Percentiles rank a stretch among this genome's conserved stretches.
Conservation (phyloP, 92 coral and sea anemone genomes). For the Parazoanthus darwini region DNA sequence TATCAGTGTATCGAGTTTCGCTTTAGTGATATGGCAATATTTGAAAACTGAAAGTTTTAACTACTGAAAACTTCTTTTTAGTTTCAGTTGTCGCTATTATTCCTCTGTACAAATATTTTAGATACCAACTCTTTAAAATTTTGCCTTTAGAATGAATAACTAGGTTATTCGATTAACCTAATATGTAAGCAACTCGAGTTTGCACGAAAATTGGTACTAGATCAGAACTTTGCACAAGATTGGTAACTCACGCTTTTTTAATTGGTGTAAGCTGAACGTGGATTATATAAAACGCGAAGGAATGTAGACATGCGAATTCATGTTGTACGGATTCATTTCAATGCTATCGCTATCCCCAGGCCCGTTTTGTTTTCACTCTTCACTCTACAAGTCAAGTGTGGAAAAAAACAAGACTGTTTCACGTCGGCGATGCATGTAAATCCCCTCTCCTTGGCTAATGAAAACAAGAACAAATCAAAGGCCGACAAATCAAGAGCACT, state of each 20-base stretch:
- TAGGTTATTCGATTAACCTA: not conserved
- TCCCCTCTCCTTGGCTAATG: no score
- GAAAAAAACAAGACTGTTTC: not conserved
- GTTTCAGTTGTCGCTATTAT: not conserved
- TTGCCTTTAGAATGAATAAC: not conserved
- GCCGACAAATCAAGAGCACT: not conserved
- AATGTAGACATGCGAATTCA: not conserved
- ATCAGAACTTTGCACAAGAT: not conserved
- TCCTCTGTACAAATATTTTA: not conserved
- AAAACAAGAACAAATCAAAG: no score
- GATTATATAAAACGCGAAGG: not conserved
- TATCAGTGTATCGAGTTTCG: not conserved
- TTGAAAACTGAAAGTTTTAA: not conserved
- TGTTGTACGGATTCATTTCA: not conserved
- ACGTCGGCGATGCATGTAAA: not conserved
- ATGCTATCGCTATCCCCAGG: not conserved
- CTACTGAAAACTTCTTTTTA: not conserved
- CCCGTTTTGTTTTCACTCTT: not conserved
- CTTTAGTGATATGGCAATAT: not conserved
- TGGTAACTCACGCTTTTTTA: not conserved
- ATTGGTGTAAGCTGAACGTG: no score
- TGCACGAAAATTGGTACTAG: not conserved
- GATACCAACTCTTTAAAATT: no score
- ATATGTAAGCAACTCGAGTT: not conserved
- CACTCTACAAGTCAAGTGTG: not conserved